Evolutionary conservation across 2,113 vertebrate species (phyloP).

Genomic region (Siniperca chuatsi): DNA sequence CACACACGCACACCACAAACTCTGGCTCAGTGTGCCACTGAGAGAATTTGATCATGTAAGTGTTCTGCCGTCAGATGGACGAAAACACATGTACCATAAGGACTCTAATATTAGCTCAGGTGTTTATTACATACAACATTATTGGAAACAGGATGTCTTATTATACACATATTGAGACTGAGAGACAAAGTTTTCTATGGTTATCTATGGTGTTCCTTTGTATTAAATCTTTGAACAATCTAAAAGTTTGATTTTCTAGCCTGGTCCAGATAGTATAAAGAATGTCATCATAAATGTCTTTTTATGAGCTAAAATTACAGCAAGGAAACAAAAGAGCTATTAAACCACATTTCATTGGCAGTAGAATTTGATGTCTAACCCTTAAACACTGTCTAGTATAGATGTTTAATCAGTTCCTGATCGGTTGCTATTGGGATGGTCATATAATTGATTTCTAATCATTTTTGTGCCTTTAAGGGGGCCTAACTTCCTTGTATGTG

Average conservation of each 20-base stretch:
- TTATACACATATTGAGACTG: slow-evolving; percentile 8
- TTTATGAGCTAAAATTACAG: slow-evolving; percentile 35
- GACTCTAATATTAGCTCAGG: slow-evolving; percentile 57
- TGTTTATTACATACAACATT: slow-evolving; percentile 57
- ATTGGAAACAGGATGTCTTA: slow-evolving; percentile 52
- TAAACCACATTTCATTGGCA: slow-evolving; percentile 30
- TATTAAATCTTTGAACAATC: slow-evolving; percentile 21
- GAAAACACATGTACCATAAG: slow-evolving; percentile 58
- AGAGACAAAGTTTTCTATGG: neutral
- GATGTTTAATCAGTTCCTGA: slow-evolving; percentile 23
- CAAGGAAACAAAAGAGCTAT: slow-evolving; percentile 22
- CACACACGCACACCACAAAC: slow-evolving; percentile 7
- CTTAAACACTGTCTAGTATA: slow-evolving; percentile 1
- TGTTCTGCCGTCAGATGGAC: slow-evolving; percentile 48
- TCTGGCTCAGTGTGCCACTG: slow-evolving; percentile 13
- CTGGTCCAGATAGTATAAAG: slow-evolving; percentile 21
- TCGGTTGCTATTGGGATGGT: neutral
- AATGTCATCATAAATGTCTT: slow-evolving; percentile 25
- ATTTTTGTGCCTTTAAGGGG: neutral
- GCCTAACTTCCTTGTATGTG: neutral
- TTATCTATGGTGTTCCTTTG: neutral
- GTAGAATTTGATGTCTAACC: neutral
- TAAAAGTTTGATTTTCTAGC: slow-evolving; percentile 7
- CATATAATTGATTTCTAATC: neutral
- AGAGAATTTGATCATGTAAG: slow-evolving; percentile 50